Conservation (phyloP, 2,113 vertebrate species). For the Semnornis frantzii region DNA sequence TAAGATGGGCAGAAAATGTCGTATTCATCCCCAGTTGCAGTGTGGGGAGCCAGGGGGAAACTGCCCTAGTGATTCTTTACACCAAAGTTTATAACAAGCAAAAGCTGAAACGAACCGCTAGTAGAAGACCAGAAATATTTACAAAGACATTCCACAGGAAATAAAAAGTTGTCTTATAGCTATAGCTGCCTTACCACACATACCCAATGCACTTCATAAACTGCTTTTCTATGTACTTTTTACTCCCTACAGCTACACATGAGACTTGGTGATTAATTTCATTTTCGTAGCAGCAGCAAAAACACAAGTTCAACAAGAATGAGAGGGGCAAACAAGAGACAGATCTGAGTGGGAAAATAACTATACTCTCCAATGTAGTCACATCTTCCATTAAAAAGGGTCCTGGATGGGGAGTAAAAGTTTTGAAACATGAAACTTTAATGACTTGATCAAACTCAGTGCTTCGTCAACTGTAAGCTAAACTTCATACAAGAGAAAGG, state of each 20-base stretch:
- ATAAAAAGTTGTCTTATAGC: not conserved
- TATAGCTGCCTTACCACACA: not conserved
- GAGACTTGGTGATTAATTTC: slow-evolving; percentile 42
- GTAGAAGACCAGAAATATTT: not conserved
- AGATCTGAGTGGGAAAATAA: not conserved
- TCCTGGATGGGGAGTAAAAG: slow-evolving; percentile 13
- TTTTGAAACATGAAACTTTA: slow-evolving; percentile 57
- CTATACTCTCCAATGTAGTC: not conserved
- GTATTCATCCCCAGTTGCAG: not conserved
- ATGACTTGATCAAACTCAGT: slow-evolving; percentile 26
- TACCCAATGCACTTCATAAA: not conserved
- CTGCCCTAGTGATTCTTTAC: not conserved
- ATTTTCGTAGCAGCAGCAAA: slow-evolving; percentile 15
- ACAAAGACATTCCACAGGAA: not conserved
- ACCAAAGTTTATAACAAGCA: not conserved
- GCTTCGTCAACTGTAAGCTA: not conserved
- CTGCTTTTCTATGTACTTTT: not conserved
- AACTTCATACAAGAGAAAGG: not conserved
- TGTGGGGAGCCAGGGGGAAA: not conserved
- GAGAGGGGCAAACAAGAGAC: not conserved
- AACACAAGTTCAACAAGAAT: not conserved
- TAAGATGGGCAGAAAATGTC: not conserved
- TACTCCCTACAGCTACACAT: slow-evolving; percentile 6
- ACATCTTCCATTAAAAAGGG: not conserved
- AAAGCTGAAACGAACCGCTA: not conserved